Evolutionary conservation across 2,113 vertebrate genomes (phyloP).

Genomic region (Sander lucioperca): DNA sequence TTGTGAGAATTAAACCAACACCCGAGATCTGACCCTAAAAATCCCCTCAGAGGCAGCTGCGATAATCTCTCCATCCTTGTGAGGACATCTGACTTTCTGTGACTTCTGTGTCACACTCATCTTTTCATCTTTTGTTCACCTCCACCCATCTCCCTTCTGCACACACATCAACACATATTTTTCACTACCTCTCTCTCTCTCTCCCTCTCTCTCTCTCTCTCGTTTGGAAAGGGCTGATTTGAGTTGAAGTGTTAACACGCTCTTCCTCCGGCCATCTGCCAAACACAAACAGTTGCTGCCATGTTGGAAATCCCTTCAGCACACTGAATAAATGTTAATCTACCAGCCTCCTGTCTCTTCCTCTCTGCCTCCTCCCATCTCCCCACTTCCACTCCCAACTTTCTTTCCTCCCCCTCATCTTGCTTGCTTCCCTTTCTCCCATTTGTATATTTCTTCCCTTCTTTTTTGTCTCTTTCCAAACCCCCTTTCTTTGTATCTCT

Average conservation of each 20-base stretch:
- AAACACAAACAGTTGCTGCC: conserved; percentile 64
- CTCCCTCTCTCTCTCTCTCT: conserved; percentile 12
- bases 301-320: conserved; percentile 72
- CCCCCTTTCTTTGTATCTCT: not conserved
- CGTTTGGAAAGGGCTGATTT: conserved; percentile 60
- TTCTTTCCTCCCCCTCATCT: not conserved
- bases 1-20: conserved; percentile 37
- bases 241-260: conserved; percentile 71
- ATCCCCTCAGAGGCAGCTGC: conserved; percentile 15
- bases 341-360: conserved; percentile 62
- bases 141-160: not conserved
- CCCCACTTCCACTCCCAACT: not conserved
- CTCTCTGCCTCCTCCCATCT: not conserved
- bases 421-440: not conserved
- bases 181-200: not conserved
- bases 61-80: conserved; percentile 10
- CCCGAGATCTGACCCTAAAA: conserved; percentile 3
- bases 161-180: not conserved
- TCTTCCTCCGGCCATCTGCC: conserved; percentile 72
- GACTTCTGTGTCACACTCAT: conserved; percentile 6
- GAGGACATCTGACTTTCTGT: conserved; percentile 22
- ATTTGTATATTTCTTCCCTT: not conserved
- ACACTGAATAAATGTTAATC: conserved; percentile 69
- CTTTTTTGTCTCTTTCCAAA: not conserved
- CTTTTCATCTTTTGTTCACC: not conserved